Percentiles rank a stretch among this genome's conserved stretches.
phyloP scores from a whole-genome alignment of 2,888 invertebrate genomes.

The Xestia xanthographa region DNA sequence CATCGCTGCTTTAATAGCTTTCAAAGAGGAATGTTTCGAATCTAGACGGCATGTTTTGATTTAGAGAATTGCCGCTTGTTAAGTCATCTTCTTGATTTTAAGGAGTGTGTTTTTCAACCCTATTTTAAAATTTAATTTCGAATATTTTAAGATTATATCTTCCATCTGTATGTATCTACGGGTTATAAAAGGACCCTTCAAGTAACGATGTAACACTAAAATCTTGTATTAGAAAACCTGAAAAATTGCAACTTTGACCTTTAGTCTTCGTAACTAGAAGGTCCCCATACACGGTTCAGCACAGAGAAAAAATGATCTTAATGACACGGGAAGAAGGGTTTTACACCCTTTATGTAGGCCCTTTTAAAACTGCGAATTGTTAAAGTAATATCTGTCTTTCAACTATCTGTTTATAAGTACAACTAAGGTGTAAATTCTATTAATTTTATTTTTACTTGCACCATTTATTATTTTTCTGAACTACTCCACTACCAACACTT shows the following conservation, averaged over 20 bases:
- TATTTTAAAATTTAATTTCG: too few relatives aligned
- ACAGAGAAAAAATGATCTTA: too few relatives aligned
- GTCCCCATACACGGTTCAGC: too few relatives aligned
- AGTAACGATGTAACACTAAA: too few relatives aligned
- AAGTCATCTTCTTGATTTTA: neutral
- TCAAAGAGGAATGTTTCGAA: conserved; percentile 55
- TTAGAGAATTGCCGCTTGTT: neutral
- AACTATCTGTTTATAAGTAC: neutral
- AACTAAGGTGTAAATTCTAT: neutral
- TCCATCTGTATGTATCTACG: neutral
- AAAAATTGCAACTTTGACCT: too few relatives aligned
- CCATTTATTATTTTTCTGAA: neutral
- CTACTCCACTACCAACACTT: neutral
- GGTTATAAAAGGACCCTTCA: too few relatives aligned
- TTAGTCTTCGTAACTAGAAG: too few relatives aligned
- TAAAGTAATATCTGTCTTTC: neutral
- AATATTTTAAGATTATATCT: neutral
- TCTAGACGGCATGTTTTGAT: conserved; percentile 42
- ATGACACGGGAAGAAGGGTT: too few relatives aligned
- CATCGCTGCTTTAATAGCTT: conserved; percentile 63
- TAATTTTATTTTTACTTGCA: neutral
- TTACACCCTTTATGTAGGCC: too few relatives aligned
- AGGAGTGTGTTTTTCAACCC: neutral
- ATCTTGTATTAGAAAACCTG: too few relatives aligned
- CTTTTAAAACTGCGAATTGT: neutral